phyloP scores from a whole-genome alignment of 2,797 vertebrate genomes.

The Onychomys torridus region DNA sequence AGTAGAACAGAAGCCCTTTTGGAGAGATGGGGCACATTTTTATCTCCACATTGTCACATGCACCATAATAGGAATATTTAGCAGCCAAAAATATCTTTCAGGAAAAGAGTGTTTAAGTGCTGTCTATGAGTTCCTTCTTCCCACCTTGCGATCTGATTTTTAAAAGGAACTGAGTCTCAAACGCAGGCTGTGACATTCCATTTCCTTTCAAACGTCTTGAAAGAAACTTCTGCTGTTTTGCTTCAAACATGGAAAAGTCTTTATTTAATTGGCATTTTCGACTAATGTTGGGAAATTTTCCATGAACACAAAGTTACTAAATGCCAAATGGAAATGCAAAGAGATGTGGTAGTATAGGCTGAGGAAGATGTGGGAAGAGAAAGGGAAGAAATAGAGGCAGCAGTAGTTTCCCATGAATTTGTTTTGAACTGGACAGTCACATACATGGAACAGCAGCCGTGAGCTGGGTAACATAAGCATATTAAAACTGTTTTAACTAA shows the following conservation, averaged over 20 bases:
- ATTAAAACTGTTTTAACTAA: background rate
- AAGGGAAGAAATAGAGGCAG: background rate
- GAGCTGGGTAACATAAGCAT: background rate
- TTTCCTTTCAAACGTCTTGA: background rate
- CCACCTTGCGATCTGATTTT: constrained; percentile 33
- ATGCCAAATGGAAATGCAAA: background rate
- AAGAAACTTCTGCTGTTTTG: constrained; percentile 36
- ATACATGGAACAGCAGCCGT: background rate
- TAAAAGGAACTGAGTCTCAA: constrained; percentile 9
- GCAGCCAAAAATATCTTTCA: constrained; percentile 22
- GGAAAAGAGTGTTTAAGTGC: background rate
- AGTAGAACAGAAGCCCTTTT: background rate
- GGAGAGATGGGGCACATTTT: background rate
- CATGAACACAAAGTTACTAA: background rate
- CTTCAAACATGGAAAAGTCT: background rate
- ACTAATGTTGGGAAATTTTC: background rate
- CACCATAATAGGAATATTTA: background rate
- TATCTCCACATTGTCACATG: background rate
- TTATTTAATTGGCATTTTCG: background rate
- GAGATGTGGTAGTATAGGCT: background rate
- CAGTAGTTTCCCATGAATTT: background rate
- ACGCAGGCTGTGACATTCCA: background rate
- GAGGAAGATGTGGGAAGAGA: background rate
- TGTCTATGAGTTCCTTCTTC: background rate
- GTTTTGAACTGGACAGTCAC: background rate